These are phyloP conservation scores for Brienomyrus brachyistius DNA, from an alignment of 2,113 vertebrate species.

Conservation along the genomic window DNA sequence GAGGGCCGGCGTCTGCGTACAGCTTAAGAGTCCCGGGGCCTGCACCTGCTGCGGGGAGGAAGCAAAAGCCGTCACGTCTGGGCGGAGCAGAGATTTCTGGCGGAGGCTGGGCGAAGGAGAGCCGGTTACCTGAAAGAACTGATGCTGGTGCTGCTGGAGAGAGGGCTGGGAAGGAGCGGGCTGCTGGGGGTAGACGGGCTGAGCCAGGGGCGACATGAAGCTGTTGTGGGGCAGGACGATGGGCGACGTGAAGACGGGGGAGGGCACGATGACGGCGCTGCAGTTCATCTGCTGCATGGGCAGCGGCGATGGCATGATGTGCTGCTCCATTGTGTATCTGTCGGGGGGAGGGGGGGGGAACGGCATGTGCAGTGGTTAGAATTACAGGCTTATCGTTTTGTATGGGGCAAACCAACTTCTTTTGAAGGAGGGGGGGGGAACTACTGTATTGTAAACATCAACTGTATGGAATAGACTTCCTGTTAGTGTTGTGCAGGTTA, in stretches of 20 bases:
- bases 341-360: background rate
- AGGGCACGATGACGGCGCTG: constrained; percentile 51
- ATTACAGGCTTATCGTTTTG: background rate
- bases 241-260: constrained; percentile 58
- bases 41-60: constrained; percentile 57
- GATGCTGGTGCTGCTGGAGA: constrained; percentile 60
- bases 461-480: no score
- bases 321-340: constrained; percentile 71
- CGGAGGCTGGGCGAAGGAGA: background rate
- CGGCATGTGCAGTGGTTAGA: background rate
- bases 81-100: no score
- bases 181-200: constrained; percentile 53
- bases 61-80: background rate
- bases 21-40: constrained; percentile 54
- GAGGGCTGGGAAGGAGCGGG: constrained; percentile 52
- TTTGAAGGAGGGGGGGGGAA: background rate
- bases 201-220: constrained; percentile 57
- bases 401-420: background rate
- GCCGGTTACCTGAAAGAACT: constrained; percentile 66
- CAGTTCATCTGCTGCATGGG: constrained; percentile 60
- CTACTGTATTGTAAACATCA: no score
- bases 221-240: constrained; percentile 62
- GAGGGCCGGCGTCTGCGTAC: constrained; percentile 45
- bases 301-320: constrained; percentile 50
- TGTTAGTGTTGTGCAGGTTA: no score